Evolutionary conservation across 1,140 invertebrate genomes (phyloP).

Genomic region (Stegodyphus mimosarum): DNA sequence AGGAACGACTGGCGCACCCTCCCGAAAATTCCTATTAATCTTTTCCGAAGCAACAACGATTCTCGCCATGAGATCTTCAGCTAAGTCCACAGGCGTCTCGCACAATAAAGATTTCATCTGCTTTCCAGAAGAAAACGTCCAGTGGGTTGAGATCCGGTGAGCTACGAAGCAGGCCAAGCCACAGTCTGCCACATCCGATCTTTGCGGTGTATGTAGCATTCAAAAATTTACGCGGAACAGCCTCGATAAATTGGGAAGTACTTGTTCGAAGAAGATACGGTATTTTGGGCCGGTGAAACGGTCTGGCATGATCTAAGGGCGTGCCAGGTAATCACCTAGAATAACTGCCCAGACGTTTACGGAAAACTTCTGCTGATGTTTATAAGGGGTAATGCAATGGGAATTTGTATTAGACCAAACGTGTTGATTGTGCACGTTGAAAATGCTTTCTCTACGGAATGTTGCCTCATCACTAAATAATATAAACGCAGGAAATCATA

Average conservation of each 20-base stretch:
- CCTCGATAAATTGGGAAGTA: not conserved
- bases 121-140: not conserved
- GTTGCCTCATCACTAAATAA: not conserved
- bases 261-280: not conserved
- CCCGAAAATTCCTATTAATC: too few species aligned
- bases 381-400: not conserved
- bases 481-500: not conserved
- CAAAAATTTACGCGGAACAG: not conserved
- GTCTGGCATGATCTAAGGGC: not conserved
- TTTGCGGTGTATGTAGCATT: not conserved
- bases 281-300: not conserved
- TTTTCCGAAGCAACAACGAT: not conserved
- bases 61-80: not conserved
- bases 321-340: not conserved
- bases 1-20: too few species aligned
- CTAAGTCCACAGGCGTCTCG: not conserved
- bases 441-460: not conserved
- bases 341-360: not conserved
- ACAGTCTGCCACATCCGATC: not conserved
- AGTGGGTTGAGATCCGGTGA: not conserved
- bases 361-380: not conserved
- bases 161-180: not conserved
- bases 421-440: not conserved
- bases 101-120: not conserved
- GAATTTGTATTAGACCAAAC: not conserved